Evolutionary conservation across 2,888 invertebrate genomes (phyloP), one percentile per base, ranked within the genome.

Genomic region (Lymantria dispar): DNA sequence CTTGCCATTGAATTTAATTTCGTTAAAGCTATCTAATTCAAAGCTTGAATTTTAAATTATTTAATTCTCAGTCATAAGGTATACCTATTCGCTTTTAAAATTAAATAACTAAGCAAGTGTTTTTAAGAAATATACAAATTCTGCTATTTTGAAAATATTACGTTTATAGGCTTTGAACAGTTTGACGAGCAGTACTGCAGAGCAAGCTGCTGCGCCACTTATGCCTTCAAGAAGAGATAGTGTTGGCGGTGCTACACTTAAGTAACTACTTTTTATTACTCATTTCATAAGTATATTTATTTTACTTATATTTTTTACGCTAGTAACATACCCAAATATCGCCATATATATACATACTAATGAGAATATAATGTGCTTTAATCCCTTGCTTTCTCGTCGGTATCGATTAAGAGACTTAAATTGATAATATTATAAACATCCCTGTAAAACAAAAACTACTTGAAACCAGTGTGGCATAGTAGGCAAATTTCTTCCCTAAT

Each of bases 111-210:
- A 12, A n/a, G n/a, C 8, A 13, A 38, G 0, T 38, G 1, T 12
- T 38, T n/a, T n/a, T 38, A 2, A 1, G n/a, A 38, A 13, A n/a
- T 12, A 38, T 7, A 7, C 12, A 22, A 41, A 44, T 14, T 22
- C 22, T 22, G 5, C 5, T 2, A 22, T 22, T 2, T 22, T 5
- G 3, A 22, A 22, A 22, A 8, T 45, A 22, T 39, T 45, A 37
- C 48, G 37, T 1, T 29, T 49, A 12, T 83, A 96, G 96, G 97
- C 97, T 29, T 86, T 97, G 67, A 95, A 94, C 71, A 96, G 95
- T 76, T 94, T 98, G 93, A 95, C 96, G 12, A 92, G 83, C 55
- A 94, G 92, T 60, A 93, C 94, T 37, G 92, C 93, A 10, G 90
- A 87, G 37, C 88, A 87, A 47, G 84, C 89, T 2, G 72, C 92